Percentiles rank a stretch among this genome's conserved stretches.
phyloP scores from a whole-genome alignment of 2,113 vertebrate species.

The Cariama cristata region DNA sequence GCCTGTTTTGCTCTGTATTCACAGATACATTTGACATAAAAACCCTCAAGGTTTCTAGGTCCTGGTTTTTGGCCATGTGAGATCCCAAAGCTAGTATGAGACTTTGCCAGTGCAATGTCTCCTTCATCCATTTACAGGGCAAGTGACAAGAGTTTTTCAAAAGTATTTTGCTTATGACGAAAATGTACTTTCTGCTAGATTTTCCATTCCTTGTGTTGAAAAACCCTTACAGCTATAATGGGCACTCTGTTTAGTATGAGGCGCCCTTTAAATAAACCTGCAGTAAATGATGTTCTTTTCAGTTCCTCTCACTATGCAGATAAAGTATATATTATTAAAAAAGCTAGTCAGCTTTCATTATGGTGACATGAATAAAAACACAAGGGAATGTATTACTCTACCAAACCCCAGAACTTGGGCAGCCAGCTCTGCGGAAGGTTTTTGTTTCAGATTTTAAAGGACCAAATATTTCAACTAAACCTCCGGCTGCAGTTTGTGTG shows the following conservation, averaged over 20 bases:
- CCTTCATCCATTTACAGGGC: neutral
- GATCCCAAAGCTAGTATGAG: neutral
- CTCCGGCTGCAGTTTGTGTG: neutral
- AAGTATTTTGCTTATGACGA: neutral
- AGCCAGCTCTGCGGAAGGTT: neutral
- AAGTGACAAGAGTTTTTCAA: neutral
- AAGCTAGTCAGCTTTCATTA: conserved; percentile 54
- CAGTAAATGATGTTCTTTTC: neutral
- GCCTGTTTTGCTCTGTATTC: neutral
- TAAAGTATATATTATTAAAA: conserved; percentile 56
- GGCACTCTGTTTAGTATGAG: neutral
- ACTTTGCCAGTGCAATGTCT: neutral
- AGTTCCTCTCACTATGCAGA: neutral
- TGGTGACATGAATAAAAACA: conserved; percentile 18
- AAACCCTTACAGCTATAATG: neutral
- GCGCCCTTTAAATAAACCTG: neutral
- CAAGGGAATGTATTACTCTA: neutral
- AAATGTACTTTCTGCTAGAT: neutral
- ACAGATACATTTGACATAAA: neutral
- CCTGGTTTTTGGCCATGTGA: neutral
- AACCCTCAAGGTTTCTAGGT: neutral
- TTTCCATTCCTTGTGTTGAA: neutral
- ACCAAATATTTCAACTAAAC: conserved; percentile 40
- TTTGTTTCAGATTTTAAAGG: conserved; percentile 30
- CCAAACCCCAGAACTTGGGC: neutral